Conservation (phyloP, 2,888 invertebrate genomes). For the Dichetophora obliterata region DNA sequence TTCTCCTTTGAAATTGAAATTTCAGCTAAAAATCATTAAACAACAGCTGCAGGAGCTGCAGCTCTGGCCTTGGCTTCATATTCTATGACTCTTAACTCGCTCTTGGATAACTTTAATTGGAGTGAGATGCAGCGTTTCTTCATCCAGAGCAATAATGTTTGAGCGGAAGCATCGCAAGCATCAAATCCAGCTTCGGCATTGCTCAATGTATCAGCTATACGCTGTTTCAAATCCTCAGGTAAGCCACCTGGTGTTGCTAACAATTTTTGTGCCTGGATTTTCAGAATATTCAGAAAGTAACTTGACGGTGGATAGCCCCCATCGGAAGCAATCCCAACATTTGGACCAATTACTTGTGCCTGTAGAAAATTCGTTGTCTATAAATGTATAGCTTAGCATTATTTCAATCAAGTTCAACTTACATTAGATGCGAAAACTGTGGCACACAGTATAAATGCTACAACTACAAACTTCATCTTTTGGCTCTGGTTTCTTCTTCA, state of each 20-base stretch:
- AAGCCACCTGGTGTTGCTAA: slow-evolving; percentile 52
- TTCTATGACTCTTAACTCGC: slow-evolving; percentile 59
- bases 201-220: slow-evolving; percentile 51
- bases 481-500: neutral
- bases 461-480: slow-evolving; percentile 46
- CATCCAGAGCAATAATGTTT: slow-evolving; percentile 57
- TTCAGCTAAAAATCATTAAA: no score
- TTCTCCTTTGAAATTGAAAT: no score
- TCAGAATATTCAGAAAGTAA: slow-evolving; percentile 58
- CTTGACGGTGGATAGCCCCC: slow-evolving; percentile 56
- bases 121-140: slow-evolving; percentile 61
- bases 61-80: slow-evolving; percentile 55
- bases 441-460: slow-evolving; percentile 29
- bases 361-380: neutral
- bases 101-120: slow-evolving; percentile 55
- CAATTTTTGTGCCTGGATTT: slow-evolving; percentile 57
- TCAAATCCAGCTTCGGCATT: slow-evolving; percentile 53
- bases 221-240: slow-evolving; percentile 57
- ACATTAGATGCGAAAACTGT: neutral
- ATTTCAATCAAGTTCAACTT: neutral
- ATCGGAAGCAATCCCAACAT: slow-evolving; percentile 36
- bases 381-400: no score
- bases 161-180: slow-evolving; percentile 47
- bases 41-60: no score
- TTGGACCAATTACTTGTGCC: slow-evolving; percentile 45